A percentile compares a stretch with the other conserved stretches of the same genome.
phyloP scores from a whole-genome alignment of 2,888 invertebrate species.

The Rhamphomyia laevipes region DNA sequence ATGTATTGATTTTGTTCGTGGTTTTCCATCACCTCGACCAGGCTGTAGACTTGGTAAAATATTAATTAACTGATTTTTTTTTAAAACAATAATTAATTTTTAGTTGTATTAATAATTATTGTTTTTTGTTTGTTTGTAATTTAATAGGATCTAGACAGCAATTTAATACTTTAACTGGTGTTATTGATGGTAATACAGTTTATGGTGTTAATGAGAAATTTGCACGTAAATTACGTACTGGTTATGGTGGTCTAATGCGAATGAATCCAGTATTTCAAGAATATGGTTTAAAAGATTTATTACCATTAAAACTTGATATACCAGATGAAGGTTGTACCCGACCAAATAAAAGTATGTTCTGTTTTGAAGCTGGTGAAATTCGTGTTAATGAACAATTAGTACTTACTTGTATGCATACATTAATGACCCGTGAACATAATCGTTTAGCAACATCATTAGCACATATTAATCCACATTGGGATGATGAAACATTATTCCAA shows the following conservation, averaged over 20 bases:
- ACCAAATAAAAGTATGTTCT: conserved; percentile 79
- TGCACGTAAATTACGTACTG: conserved; percentile 68
- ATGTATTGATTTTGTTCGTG: conserved; percentile 83
- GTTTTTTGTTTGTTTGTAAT: not conserved
- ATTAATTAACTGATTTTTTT: conserved; percentile 4
- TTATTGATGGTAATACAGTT: conserved; percentile 79
- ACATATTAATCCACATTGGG: conserved; percentile 82
- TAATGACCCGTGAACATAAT: conserved; percentile 87
- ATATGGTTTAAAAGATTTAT: conserved; percentile 74
- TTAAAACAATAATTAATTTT: not conserved
- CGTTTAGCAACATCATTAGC: conserved; percentile 63
- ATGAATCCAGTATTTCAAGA: conserved; percentile 85
- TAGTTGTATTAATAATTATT: not conserved
- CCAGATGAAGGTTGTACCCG: conserved; percentile 89
- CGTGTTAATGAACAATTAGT: conserved; percentile 86
- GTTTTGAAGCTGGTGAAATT: conserved; percentile 88
- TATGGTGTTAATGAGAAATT: conserved; percentile 78
- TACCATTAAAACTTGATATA: conserved; percentile 77
- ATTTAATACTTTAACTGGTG: conserved; percentile 77
- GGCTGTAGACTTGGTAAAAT: conserved; percentile 76
- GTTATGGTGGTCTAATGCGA: conserved; percentile 67
- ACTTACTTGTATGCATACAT: conserved; percentile 80
- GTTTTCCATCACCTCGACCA: conserved; percentile 74
- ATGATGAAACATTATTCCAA: conserved; percentile 84
- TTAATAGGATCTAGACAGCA: conserved; percentile 64